phyloP scores from a whole-genome alignment of 2,797 vertebrate genomes.

The Myiothlypis coronata region DNA sequence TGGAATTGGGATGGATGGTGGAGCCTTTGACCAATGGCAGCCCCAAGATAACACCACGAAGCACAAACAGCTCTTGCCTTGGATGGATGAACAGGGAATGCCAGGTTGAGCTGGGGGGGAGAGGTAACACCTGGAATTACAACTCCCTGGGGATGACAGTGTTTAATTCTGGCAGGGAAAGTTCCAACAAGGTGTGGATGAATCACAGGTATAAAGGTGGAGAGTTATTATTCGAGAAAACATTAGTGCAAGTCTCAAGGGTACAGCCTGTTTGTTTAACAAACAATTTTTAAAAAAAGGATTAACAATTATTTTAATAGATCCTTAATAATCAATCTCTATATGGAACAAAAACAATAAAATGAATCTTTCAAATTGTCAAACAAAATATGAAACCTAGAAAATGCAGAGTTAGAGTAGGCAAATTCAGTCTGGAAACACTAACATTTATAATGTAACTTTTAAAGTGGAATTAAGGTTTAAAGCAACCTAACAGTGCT shows the following conservation, averaged over 20 bases:
- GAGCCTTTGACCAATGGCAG: background rate
- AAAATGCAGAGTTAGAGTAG: background rate
- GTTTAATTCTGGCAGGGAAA: background rate
- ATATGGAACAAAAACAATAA: background rate
- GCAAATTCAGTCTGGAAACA: background rate
- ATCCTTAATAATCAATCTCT: background rate
- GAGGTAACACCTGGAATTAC: background rate
- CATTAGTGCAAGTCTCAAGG: background rate
- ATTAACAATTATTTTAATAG: background rate
- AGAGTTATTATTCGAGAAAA: background rate
- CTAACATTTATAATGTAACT: background rate
- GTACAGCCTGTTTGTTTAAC: background rate
- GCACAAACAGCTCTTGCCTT: too few relatives aligned
- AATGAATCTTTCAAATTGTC: background rate
- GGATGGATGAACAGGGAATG: background rate
- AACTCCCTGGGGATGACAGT: background rate
- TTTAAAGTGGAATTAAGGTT: background rate
- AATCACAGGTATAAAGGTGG: background rate
- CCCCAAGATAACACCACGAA: fast-evolving
- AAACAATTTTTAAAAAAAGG: too few relatives aligned
- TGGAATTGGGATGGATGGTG: fast-evolving
- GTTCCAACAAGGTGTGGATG: background rate
- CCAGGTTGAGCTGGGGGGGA: too few relatives aligned
- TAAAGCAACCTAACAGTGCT: background rate
- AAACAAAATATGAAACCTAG: background rate